Evolutionary conservation across 2,888 invertebrate species (phyloP).

Genomic region (Macrosoma leucophasiata): DNA sequence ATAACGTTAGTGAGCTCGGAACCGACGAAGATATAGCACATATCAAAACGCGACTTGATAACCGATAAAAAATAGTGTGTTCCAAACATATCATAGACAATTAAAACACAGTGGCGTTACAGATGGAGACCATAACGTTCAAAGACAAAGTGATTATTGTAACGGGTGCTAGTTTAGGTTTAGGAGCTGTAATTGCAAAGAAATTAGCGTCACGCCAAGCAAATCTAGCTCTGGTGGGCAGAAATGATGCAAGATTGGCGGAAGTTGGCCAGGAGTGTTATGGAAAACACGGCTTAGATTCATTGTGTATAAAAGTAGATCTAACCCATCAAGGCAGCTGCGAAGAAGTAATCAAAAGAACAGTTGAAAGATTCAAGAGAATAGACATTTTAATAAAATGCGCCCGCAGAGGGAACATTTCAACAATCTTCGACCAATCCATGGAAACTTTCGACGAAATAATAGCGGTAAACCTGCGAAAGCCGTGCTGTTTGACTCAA

Average conservation of each 20-base stretch:
- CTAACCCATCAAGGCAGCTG: slow-evolving; percentile 41
- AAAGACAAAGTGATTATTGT: slow-evolving; percentile 45
- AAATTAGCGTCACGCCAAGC: slow-evolving; percentile 45
- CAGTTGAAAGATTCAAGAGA: slow-evolving; percentile 36
- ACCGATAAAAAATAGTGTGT: too few species aligned
- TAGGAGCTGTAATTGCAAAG: slow-evolving; percentile 48
- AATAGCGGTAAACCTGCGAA: slow-evolving; percentile 42
- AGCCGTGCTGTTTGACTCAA: slow-evolving; percentile 47
- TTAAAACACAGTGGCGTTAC: too few species aligned
- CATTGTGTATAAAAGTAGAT: slow-evolving; percentile 41
- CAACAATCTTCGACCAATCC: slow-evolving; percentile 42
- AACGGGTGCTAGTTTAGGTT: slow-evolving; percentile 51
- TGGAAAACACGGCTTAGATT: slow-evolving; percentile 31
- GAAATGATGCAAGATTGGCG: slow-evolving; percentile 38
- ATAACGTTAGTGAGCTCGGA: too few species aligned
- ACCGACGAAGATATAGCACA: too few species aligned
- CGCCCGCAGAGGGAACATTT: slow-evolving; percentile 40
- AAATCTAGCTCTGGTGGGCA: slow-evolving; percentile 40
- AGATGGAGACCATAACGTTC: slow-evolving; percentile 32
- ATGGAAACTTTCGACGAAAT: slow-evolving; percentile 48
- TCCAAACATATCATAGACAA: too few species aligned
- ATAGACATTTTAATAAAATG: slow-evolving; percentile 47
- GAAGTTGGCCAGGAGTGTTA: slow-evolving; percentile 38
- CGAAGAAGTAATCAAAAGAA: slow-evolving; percentile 40
- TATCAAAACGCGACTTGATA: too few species aligned